Evolutionary conservation across 2,888 invertebrate genomes (phyloP).

Genomic region (Drosophila meridiana): DNA sequence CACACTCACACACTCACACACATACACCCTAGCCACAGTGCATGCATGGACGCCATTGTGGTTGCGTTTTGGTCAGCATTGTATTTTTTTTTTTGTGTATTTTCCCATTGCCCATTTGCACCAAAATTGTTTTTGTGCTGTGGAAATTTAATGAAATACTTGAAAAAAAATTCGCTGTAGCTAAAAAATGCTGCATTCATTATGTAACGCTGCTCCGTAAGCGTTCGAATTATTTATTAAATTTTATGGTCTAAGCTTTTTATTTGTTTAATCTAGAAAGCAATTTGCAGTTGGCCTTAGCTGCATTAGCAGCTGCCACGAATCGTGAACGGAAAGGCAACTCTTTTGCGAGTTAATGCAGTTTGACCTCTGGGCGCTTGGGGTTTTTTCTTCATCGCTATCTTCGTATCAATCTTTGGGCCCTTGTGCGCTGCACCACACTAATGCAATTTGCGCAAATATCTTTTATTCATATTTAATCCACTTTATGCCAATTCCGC

Average conservation of each 20-base stretch:
- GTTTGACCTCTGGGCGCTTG: slow-evolving; percentile 38
- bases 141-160: slow-evolving; percentile 54
- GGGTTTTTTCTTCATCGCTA: slow-evolving; percentile 12
- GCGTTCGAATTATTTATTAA: background rate
- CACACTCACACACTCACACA: slow-evolving; percentile 22
- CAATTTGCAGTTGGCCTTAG: slow-evolving; percentile 7
- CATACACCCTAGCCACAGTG: background rate
- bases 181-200: slow-evolving; percentile 1
- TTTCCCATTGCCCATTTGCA: slow-evolving; percentile 29
- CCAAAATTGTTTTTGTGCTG: slow-evolving; percentile 18
- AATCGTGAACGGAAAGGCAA: slow-evolving; percentile 16
- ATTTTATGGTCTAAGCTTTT: background rate
- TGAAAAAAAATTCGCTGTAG: slow-evolving; percentile 1
- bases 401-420: slow-evolving; percentile 38
- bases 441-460: slow-evolving; percentile 77
- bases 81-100: slow-evolving; percentile 3
- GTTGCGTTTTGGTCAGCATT: slow-evolving; percentile 37
- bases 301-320: slow-evolving; percentile 7
- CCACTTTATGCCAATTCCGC: slow-evolving; percentile 73
- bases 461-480: slow-evolving; percentile 80
- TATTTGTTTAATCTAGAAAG: background rate
- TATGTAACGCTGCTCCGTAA: background rate
- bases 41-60: slow-evolving; percentile 31
- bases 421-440: slow-evolving; percentile 29
- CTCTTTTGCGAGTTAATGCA: slow-evolving; percentile 39